Base-by-base conservation (phyloP, 2,797 vertebrate species). In the Leucoraja ocellata region DNA sequence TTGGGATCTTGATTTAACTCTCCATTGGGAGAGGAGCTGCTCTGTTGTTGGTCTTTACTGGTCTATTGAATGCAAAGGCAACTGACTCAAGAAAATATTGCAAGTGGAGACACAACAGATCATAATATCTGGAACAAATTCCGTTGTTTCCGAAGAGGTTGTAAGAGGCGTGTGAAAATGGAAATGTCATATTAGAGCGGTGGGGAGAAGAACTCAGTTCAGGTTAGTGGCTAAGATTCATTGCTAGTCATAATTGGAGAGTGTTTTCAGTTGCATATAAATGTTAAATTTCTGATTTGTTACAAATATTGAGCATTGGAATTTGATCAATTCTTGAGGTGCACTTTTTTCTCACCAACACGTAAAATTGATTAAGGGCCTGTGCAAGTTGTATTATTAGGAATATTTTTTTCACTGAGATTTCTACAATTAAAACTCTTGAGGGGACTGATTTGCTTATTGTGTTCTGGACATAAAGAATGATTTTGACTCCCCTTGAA, bases 191-290 rank as follows among this genome's bases (percentile, higher is more conserved):
- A 88, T 68, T 68, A 88, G 16, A 88, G n/a, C 63, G 36, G 84
- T 68, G 84, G 84, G 61, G 84, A 88, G 63, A 65, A 46, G 63
- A 65, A 46, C 63, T 88, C 84, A 88, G n/a, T 36, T 88, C 8
- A 36, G 84, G n/a, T 88, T 63, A 88, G 84, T 88, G 63, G n/a
- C n/a, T 88, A 68, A 88, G 84, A 88, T 88, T 36, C 84, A 88
- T 88, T 88, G 63, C 84, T 68, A 68, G 36, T 16, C n/a, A 36
- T 32, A 68, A 4, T 1, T 88, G n/a, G 61, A 68, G 16, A 88
- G 16, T 65, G 25, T 16, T 88, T 68, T 65, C 28, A 65, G 28
- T 65, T 88, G n/a, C 84, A 88, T 88, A 68, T n/a, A 65, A n/a
- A 65, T 65, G 14, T 68, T 21, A 16, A 21, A 32, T 68, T 88